These are phyloP conservation scores for Pachydiplax longipennis DNA, from an alignment of 2,888 invertebrate species.

Conservation along the genomic window DNA sequence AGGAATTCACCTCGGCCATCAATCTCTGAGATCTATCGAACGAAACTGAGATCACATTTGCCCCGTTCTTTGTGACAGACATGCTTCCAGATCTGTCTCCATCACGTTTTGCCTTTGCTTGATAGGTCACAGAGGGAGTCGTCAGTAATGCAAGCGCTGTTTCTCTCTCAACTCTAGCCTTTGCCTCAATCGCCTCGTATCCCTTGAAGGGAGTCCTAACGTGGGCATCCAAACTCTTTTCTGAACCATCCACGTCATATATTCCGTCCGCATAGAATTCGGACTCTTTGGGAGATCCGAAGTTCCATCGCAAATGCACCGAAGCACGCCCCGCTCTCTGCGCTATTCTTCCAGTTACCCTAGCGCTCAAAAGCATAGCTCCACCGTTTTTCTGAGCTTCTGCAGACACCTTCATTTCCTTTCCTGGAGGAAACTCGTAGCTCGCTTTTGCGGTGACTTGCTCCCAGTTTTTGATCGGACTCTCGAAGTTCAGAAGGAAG, in stretches of 20 bases:
- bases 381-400: background rate
- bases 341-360: background rate
- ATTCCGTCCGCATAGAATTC: conserved; percentile 18
- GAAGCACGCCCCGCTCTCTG: conserved; percentile 17
- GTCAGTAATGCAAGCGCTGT: background rate
- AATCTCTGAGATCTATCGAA: background rate
- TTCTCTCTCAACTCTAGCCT: conserved; percentile 2
- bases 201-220: background rate
- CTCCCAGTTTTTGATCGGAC: background rate
- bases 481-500: background rate
- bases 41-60: background rate
- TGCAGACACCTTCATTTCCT: background rate
- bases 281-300: background rate
- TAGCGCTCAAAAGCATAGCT: background rate
- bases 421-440: conserved; percentile 12
- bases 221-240: conserved; percentile 2
- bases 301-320: background rate
- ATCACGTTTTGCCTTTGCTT: background rate
- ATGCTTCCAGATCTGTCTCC: background rate
- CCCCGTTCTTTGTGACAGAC: background rate
- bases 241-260: background rate
- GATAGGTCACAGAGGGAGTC: background rate
- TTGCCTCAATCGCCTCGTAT: background rate
- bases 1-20: background rate
- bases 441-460: background rate